phyloP scores from a whole-genome alignment of 1,140 invertebrate species.

The Zaprionus vittiger region DNA sequence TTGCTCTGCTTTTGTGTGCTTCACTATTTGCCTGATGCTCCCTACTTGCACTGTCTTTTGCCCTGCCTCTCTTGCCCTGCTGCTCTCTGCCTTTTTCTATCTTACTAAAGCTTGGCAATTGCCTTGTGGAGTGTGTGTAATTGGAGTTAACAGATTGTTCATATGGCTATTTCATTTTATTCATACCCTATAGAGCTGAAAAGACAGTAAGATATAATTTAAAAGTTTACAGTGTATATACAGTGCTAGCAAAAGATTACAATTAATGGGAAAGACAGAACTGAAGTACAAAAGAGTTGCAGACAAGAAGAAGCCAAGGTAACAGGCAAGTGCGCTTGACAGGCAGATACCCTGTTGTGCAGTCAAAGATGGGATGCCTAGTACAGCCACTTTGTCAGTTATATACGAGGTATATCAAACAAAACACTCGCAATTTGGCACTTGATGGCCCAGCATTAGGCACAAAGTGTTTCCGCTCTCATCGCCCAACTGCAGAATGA shows the following conservation, averaged over 20 bases:
- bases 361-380: too few relatives aligned
- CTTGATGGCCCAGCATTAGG: conserved; percentile 48
- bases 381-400: not conserved
- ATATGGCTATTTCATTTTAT: not conserved
- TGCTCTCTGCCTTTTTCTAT: not conserved
- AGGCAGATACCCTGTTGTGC: too few relatives aligned
- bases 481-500: conserved; percentile 39
- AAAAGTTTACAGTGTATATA: not conserved
- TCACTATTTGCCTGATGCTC: too few relatives aligned
- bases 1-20: not conserved
- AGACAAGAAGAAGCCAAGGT: too few relatives aligned
- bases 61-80: not conserved
- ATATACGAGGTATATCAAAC: not conserved
- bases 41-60: not conserved
- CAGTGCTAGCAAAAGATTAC: not conserved
- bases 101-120: not conserved
- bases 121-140: not conserved
- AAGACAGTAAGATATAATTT: not conserved
- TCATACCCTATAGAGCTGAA: not conserved
- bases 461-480: conserved; percentile 50
- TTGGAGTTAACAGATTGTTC: not conserved
- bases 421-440: conserved; percentile 44
- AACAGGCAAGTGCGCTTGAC: too few relatives aligned
- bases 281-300: not conserved
- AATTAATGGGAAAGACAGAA: not conserved